Percentiles rank a stretch among this genome's conserved stretches.
Conservation (phyloP, 2,888 invertebrate genomes). For the Tineola bisselliella region DNA sequence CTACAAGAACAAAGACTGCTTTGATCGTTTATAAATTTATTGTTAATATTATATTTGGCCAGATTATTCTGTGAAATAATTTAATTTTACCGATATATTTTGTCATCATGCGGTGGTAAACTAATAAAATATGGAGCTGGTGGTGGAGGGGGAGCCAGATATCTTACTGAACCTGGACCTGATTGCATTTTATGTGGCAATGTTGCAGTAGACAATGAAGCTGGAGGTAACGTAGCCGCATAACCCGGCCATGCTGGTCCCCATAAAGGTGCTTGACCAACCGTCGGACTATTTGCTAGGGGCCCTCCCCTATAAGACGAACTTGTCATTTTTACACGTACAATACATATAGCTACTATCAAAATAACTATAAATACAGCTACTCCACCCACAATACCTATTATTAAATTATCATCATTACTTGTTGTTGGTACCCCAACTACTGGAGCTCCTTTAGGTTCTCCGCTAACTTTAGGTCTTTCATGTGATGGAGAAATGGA, state of each 20-base stretch:
- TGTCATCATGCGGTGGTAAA: conserved; percentile 71
- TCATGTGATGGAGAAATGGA: conserved; percentile 79
- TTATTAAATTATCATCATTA: conserved; percentile 92
- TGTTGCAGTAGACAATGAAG: conserved; percentile 71
- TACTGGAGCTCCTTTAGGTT: conserved; percentile 68
- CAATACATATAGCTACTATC: conserved; percentile 89
- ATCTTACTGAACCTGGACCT: conserved; percentile 60
- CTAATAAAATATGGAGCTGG: conserved; percentile 73
- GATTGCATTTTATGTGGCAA: conserved; percentile 73
- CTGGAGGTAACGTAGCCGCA: conserved; percentile 69
- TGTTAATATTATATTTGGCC: conserved; percentile 4
- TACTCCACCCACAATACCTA: conserved; percentile 93
- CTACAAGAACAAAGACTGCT: neutral
- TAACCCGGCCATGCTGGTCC: conserved; percentile 66
- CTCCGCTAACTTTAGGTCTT: conserved; percentile 66
- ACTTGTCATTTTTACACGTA: conserved; percentile 76
- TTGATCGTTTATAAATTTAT: too few relatives aligned
- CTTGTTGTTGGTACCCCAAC: conserved; percentile 70
- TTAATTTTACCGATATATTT: conserved; percentile 68
- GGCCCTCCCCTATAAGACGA: conserved; percentile 76
- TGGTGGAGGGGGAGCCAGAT: conserved; percentile 71
- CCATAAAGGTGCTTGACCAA: conserved; percentile 70
- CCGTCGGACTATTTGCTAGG: conserved; percentile 70
- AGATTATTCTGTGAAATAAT: neutral
- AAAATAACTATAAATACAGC: conserved; percentile 90